phyloP scores from a whole-genome alignment of 2,797 vertebrate species.

The Mastacembelus armatus region DNA sequence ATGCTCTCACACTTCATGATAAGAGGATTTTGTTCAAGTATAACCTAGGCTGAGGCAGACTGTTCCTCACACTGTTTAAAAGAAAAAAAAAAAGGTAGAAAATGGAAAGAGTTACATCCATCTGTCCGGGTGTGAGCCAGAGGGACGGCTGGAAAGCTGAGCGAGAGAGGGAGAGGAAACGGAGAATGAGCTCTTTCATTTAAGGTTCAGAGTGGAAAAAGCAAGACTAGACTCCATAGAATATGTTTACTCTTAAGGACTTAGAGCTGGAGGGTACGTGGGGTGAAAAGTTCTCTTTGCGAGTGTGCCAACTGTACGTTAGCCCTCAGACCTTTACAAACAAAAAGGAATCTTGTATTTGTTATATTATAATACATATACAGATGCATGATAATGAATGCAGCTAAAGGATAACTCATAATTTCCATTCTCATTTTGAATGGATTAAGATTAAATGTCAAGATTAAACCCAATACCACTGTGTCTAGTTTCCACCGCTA shows the following conservation, averaged over 20 bases:
- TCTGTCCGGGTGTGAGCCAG: slow-evolving; percentile 72
- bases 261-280: slow-evolving; percentile 52
- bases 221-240: slow-evolving; percentile 56
- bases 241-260: slow-evolving; percentile 76
- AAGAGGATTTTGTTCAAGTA: slow-evolving; percentile 22
- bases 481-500: no score
- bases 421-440: no score
- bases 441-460: no score
- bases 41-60: slow-evolving; percentile 21
- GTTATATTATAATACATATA: not conserved
- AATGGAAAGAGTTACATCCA: slow-evolving; percentile 70
- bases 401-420: no score
- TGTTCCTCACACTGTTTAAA: slow-evolving; percentile 18
- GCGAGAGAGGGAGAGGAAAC: slow-evolving; percentile 40
- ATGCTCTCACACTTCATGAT: not conserved
- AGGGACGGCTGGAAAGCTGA: slow-evolving; percentile 53
- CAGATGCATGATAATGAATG: not conserved
- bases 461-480: no score
- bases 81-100: slow-evolving; percentile 56
- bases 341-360: slow-evolving; percentile 23
- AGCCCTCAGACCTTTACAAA: slow-evolving; percentile 12
- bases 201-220: slow-evolving; percentile 72
- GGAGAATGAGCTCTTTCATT: slow-evolving; percentile 82
- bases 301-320: slow-evolving; percentile 20
- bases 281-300: slow-evolving; percentile 58